Conservation (phyloP, 1,140 invertebrate species). For the Drosophila repletoides region DNA sequence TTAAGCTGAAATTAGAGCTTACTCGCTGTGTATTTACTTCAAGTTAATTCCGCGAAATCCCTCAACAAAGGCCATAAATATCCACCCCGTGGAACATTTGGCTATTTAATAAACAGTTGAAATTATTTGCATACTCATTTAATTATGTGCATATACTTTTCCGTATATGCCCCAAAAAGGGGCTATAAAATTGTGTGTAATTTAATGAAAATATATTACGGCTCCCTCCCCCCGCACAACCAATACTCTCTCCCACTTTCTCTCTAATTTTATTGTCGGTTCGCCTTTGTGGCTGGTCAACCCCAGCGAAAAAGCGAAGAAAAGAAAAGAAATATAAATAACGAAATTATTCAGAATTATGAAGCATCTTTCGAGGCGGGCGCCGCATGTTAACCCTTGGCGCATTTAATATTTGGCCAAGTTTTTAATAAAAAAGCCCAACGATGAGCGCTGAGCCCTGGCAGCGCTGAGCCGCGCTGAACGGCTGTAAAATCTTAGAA, state of each 20-base stretch:
- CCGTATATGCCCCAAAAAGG: slow-evolving; percentile 18
- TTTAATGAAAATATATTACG: slow-evolving; percentile 78
- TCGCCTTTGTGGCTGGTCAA: slow-evolving; percentile 49
- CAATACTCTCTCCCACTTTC: slow-evolving; percentile 11
- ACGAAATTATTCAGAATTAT: slow-evolving; percentile 77
- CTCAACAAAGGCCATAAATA: neutral
- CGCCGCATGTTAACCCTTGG: slow-evolving; percentile 57
- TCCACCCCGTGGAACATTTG: neutral
- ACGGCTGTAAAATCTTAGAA: slow-evolving; percentile 52
- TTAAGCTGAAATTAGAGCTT: too few relatives aligned
- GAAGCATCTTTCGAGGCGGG: slow-evolving; percentile 32
- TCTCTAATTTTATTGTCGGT: slow-evolving; percentile 59
- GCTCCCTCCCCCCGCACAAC: neutral
- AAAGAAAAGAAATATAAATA: slow-evolving; percentile 63
- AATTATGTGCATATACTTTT: slow-evolving; percentile 52
- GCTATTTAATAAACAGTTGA: slow-evolving; percentile 16
- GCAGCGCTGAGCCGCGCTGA: neutral
- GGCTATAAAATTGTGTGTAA: slow-evolving; percentile 60
- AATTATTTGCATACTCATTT: slow-evolving; percentile 41
- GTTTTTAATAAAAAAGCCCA: slow-evolving; percentile 62
- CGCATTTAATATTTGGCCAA: slow-evolving; percentile 53
- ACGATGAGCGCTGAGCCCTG: neutral
- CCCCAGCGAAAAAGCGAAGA: neutral
- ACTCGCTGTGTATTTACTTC: too few relatives aligned
- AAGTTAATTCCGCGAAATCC: too few relatives aligned